Evolutionary conservation across 2,888 invertebrate genomes (phyloP).

Genomic region (Autographa gamma): DNA sequence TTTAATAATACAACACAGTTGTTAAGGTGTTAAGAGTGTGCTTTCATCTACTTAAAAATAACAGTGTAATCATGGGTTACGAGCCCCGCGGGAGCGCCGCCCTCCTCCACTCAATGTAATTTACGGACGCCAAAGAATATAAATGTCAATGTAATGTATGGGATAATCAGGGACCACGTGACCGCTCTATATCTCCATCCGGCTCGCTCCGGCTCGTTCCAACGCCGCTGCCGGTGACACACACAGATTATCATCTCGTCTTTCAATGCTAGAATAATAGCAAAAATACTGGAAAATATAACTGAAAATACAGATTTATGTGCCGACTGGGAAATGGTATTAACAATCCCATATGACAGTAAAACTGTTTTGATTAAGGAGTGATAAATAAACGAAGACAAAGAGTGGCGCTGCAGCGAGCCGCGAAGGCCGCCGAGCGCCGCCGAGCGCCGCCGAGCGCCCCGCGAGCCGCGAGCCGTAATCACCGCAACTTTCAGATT

Average conservation of each 20-base stretch:
- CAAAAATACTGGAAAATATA: neutral
- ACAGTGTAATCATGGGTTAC: neutral
- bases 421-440: neutral
- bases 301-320: neutral
- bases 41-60: constrained; percentile 6
- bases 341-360: constrained; percentile 1
- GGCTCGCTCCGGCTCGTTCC: neutral
- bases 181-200: constrained; percentile 4
- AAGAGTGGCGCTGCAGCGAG: neutral
- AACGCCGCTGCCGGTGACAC: neutral
- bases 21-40: neutral
- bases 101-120: neutral
- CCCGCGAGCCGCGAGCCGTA: neutral
- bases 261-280: neutral
- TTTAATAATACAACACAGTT: neutral
- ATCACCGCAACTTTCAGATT: constrained; percentile 6
- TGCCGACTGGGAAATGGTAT: neutral
- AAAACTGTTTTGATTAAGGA: neutral
- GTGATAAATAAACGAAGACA: constrained; percentile 2
- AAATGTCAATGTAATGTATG: constrained; percentile 8
- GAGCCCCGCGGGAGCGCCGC: neutral
- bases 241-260: neutral
- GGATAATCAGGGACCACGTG: constrained; percentile 7
- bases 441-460: neutral
- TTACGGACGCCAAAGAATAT: constrained; percentile 7